Percentiles rank a stretch among this genome's conserved stretches.
These are phyloP conservation scores for Leptogaster cylindrica DNA, from an alignment of 2,888 invertebrate species.

Conservation along the genomic window DNA sequence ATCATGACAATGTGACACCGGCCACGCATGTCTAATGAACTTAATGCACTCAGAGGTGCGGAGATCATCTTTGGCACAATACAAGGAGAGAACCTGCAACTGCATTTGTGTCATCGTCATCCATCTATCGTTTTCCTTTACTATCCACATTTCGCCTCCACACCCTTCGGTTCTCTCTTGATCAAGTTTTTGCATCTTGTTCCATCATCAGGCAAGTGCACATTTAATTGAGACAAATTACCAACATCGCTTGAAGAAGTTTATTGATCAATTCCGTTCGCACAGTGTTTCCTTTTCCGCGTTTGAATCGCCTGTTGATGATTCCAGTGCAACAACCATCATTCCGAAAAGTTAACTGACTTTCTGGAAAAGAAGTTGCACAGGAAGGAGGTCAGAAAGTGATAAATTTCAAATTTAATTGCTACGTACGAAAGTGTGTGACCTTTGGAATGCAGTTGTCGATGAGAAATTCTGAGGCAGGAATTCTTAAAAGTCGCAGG, in stretches of 20 bases:
- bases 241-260: neutral
- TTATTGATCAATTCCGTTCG: too few relatives aligned
- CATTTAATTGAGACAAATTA: slow-evolving; percentile 17
- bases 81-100: too few relatives aligned
- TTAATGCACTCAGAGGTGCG: neutral
- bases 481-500: neutral
- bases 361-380: too few relatives aligned
- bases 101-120: too few relatives aligned
- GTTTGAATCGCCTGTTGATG: neutral
- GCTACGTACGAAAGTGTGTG: neutral
- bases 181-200: neutral
- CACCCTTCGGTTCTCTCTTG: neutral
- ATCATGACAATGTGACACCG: too few relatives aligned
- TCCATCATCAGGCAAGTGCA: slow-evolving; percentile 5
- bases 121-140: neutral
- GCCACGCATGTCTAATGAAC: too few relatives aligned
- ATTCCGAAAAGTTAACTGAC: neutral
- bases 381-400: neutral
- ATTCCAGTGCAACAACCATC: neutral
- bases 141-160: neutral
- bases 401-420: slow-evolving; percentile 1
- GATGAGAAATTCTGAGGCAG: neutral
- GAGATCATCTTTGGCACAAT: neutral
- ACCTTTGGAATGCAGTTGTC: neutral
- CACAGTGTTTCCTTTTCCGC: neutral